Base-by-base conservation (phyloP, 2,113 vertebrate species). In the Montifringilla adamsi region DNA sequence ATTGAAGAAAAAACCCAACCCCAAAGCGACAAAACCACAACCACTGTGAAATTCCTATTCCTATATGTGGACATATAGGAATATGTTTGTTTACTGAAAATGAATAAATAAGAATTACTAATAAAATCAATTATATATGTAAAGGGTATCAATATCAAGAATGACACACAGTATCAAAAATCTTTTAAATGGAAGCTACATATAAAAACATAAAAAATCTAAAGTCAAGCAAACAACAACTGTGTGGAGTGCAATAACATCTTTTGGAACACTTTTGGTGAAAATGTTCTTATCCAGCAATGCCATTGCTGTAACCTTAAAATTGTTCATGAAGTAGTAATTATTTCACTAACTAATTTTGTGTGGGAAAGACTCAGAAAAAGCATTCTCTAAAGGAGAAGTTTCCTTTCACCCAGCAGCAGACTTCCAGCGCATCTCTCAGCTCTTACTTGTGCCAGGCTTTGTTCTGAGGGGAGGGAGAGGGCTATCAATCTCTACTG, bases 211-310 rank as follows among this genome's bases (percentile, higher is more conserved):
- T 7, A 6, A 44, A 6, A 47, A 37, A 4, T 69, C 28, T 55
- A 41, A 12, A 13, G 2, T 70, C 24, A 63, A 17, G 7, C 52
- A 60, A 6, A 15, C 15, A 6, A 15, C 15, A 53, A 72, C 28
- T 39, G 1, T 46, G 11, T 0, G 3, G 9, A 56, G 6, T 4
- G 3, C 20, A 89, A 14, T 4, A 73, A 18, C 0, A 0, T 50
- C 4, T n/a, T 74, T 62, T 47, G 43, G 26, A 75, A 55, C 7
- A 11, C 11, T 66, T 88, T 60, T 80, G 21, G 7, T 68, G 44
- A 60, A 75, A 72, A 46, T 12, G 3, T 28, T 72, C 13, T 59
- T 53, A 67, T 13, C 15, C n/a, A 63, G 28, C 68, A 89, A 8
- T 53, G 41, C 3, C 44, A 19, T 52, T 66, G 3, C 5, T 50